A percentile compares a stretch with the other conserved stretches of the same genome.
Evolutionary conservation across 2,888 invertebrate genomes (phyloP).

Genomic region (Agrypnus murinus): DNA sequence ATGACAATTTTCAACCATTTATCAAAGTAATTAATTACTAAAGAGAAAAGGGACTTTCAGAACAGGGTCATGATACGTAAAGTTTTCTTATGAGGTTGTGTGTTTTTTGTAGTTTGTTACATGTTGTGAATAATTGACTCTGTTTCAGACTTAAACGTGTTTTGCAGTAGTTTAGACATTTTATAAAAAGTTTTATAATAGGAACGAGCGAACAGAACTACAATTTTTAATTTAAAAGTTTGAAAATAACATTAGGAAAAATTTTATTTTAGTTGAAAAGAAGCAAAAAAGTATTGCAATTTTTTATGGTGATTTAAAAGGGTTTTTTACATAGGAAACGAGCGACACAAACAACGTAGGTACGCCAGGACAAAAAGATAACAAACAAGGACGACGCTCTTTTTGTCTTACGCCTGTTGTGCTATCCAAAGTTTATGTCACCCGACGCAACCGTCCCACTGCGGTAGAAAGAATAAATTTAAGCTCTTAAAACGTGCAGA

Average conservation of each 20-base stretch:
- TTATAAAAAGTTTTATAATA: no score
- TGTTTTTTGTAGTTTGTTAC: no score
- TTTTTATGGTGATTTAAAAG: conserved; percentile 27
- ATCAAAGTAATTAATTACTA: conserved; percentile 4
- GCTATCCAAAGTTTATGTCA: conserved; percentile 28
- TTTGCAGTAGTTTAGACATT: no score
- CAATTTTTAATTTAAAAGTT: background rate
- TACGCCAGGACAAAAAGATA: conserved; percentile 35
- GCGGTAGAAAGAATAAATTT: conserved; percentile 50
- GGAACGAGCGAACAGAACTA: no score
- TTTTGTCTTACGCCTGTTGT: conserved; percentile 37
- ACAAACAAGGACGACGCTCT: conserved; percentile 32
- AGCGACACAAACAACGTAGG: conserved; percentile 26
- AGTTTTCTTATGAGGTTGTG: no score
- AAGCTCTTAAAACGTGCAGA: conserved; percentile 47
- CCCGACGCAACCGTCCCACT: conserved; percentile 43
- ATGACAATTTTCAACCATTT: background rate
- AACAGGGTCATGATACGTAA: no score
- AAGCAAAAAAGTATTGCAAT: conserved; percentile 13
- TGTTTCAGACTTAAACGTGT: no score
- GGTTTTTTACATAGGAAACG: conserved; percentile 21
- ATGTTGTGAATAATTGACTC: no score
- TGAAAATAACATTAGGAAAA: conserved; percentile 2
- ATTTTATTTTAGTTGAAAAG: background rate
- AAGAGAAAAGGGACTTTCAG: conserved; percentile 7